Conservation (phyloP, 2,888 invertebrate genomes). For the Ceratothoa steindachneri region DNA sequence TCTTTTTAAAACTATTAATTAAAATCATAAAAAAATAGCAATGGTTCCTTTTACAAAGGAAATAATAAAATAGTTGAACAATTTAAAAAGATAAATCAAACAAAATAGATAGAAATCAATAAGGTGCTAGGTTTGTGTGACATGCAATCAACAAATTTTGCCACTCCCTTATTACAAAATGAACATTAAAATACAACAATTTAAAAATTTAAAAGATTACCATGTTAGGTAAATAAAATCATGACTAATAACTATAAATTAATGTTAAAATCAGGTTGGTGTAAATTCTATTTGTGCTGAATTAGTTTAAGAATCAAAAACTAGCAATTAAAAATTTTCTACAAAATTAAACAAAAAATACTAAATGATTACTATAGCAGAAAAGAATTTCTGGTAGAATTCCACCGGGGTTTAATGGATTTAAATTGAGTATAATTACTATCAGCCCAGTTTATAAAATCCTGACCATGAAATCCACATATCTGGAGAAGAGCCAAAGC, state of each 20-base stretch:
- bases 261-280: neutral
- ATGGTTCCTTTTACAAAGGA: too few relatives aligned
- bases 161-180: too few relatives aligned
- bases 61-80: too few relatives aligned
- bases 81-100: too few relatives aligned
- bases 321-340: neutral
- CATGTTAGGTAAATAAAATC: neutral
- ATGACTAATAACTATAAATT: neutral
- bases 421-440: neutral
- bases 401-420: neutral
- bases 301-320: neutral
- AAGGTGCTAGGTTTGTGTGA: too few relatives aligned
- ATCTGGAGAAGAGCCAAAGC: neutral
- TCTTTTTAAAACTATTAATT: too few relatives aligned
- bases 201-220: too few relatives aligned
- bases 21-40: too few relatives aligned
- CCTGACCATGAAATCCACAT: neutral
- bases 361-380: neutral
- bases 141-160: too few relatives aligned
- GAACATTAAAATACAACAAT: neutral
- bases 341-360: neutral
- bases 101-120: too few relatives aligned
- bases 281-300: neutral
- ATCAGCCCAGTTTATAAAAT: conserved; percentile 3
- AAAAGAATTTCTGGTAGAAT: neutral